Conservation (phyloP, 2,797 vertebrate species). For the Paramormyrops hopkinsi region DNA sequence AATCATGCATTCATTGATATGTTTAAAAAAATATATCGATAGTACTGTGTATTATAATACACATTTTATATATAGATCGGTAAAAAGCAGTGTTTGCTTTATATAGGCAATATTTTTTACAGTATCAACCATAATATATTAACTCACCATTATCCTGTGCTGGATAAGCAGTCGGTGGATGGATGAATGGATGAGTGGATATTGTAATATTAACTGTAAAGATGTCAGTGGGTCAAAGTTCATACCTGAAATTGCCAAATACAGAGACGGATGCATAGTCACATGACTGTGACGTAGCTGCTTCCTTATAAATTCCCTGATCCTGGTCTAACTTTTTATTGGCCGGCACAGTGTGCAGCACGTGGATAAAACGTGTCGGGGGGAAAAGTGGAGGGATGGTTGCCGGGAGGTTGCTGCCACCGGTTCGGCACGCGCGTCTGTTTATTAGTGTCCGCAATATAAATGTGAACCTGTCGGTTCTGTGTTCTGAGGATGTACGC, state of each 20-base stretch:
- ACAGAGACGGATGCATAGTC: background rate
- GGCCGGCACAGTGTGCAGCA: background rate
- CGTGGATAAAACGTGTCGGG: conserved; percentile 4
- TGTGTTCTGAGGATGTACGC: background rate
- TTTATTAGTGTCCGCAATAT: background rate
- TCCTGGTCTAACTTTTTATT: background rate
- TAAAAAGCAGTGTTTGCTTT: background rate
- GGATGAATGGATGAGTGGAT: background rate
- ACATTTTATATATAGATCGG: background rate
- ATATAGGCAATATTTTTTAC: background rate
- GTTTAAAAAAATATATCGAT: background rate
- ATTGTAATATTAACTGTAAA: background rate
- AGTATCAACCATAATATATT: background rate
- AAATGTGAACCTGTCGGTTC: background rate
- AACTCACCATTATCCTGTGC: background rate
- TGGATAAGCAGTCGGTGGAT: background rate
- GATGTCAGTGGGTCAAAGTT: background rate
- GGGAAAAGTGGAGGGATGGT: conserved; percentile 12
- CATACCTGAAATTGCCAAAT: background rate
- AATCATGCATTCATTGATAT: background rate
- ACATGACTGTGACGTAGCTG: background rate
- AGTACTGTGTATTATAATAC: background rate
- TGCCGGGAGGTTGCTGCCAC: background rate
- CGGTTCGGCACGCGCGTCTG: background rate
- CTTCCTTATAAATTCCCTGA: background rate